Conservation (phyloP, 2,113 vertebrate genomes). For the Scartelaos histophorus region DNA sequence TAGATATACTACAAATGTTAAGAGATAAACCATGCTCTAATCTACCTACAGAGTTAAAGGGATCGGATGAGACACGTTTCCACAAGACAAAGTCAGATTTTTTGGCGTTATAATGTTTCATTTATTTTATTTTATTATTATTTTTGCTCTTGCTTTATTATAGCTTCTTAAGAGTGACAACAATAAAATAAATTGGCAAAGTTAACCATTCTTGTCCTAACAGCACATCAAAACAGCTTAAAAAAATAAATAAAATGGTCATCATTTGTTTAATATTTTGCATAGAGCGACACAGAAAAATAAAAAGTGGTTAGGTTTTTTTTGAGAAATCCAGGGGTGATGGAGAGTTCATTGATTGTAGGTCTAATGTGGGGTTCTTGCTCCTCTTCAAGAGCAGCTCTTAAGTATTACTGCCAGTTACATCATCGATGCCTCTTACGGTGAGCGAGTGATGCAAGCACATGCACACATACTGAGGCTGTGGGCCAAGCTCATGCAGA, state of each 20-base stretch:
- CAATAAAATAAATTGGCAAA: too few relatives aligned
- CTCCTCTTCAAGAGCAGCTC: slow-evolving; percentile 37
- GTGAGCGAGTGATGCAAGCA: slow-evolving; percentile 65
- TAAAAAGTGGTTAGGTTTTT: not conserved
- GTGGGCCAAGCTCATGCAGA: not conserved
- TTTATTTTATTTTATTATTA: too few relatives aligned
- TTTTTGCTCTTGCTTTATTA: too few relatives aligned
- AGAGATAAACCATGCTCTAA: not conserved
- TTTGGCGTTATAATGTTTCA: too few relatives aligned
- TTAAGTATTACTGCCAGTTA: slow-evolving; percentile 73
- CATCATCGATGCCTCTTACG: slow-evolving; percentile 70
- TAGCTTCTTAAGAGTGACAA: too few relatives aligned
- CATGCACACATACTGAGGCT: slow-evolving; percentile 27
- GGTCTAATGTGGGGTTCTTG: not conserved
- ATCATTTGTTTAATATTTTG: not conserved
- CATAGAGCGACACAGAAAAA: not conserved
- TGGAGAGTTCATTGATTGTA: not conserved
- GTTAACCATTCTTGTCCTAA: too few relatives aligned
- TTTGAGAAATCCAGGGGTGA: too few relatives aligned
- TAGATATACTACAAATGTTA: not conserved
- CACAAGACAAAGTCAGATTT: too few relatives aligned
- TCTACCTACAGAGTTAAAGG: not conserved
- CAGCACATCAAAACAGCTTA: not conserved
- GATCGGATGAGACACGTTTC: too few relatives aligned
- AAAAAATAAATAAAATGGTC: not conserved